Percentiles rank a stretch among this genome's conserved stretches.
phyloP scores from a whole-genome alignment of 2,797 vertebrate genomes.

The Danio kyathit region DNA sequence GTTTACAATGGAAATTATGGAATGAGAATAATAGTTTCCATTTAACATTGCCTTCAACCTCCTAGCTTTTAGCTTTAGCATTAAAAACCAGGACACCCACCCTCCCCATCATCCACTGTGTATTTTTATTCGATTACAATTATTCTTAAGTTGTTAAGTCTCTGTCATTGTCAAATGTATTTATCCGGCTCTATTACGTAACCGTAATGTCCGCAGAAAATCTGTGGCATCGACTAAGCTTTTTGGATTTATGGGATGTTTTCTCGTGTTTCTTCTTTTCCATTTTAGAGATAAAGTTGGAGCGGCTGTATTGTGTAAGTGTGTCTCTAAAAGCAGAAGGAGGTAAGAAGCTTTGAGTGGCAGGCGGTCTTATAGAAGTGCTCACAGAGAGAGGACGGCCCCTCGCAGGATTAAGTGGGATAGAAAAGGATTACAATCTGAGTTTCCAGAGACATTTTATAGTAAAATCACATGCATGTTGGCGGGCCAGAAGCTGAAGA shows the following conservation, averaged over 20 bases:
- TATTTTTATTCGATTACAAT: not conserved
- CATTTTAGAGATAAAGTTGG: conserved; percentile 42
- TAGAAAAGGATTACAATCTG: conserved; percentile 62
- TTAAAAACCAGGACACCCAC: no score
- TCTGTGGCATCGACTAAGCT: not conserved
- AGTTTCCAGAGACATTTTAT: conserved; percentile 39
- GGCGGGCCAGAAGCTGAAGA: conserved; percentile 21
- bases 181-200: conserved; percentile 17
- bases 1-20: no score
- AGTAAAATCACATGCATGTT: conserved; percentile 54
- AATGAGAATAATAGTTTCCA: no score
- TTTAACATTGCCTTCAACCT: no score
- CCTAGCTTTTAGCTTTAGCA: no score
- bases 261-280: conserved; percentile 24
- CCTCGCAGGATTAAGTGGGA: conserved; percentile 62
- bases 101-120: not conserved
- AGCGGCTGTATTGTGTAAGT: conserved; percentile 14
- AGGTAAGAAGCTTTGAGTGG: conserved; percentile 64
- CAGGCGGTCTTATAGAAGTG: conserved; percentile 65
- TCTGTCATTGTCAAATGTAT: not conserved
- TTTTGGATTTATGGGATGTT: conserved; percentile 21
- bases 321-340: conserved; percentile 49
- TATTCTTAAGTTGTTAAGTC: not conserved
- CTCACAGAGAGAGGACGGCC: conserved; percentile 56
- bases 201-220: not conserved